Evolutionary conservation across 2,113 vertebrate species (phyloP).

Genomic region (Coptodon rendalli): DNA sequence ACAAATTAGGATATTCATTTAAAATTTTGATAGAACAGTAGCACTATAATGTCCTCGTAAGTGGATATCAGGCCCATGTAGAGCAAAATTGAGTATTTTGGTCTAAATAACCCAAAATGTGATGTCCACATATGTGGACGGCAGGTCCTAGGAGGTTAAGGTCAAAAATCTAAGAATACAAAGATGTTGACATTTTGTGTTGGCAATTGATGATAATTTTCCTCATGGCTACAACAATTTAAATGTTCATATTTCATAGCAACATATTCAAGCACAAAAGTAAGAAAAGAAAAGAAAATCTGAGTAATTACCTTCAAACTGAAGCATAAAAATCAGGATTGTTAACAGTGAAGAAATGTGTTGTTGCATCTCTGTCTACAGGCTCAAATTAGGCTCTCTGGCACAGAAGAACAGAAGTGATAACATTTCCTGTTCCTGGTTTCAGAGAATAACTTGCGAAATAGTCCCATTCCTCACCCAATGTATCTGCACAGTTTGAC

Average conservation of each 20-base stretch:
- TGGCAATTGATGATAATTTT: not conserved
- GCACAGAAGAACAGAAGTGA: not conserved
- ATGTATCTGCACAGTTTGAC: not conserved
- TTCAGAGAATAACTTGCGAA: not conserved
- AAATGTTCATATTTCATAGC: not conserved
- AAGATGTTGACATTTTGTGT: not conserved
- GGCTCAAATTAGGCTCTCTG: not conserved
- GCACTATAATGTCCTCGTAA: no score
- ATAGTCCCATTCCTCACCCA: not conserved
- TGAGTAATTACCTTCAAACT: not conserved
- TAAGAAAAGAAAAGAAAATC: not conserved
- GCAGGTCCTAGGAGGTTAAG: not conserved
- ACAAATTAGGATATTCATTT: no score
- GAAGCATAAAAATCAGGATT: not conserved
- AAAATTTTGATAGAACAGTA: no score
- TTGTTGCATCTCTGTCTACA: not conserved
- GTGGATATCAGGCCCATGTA: no score
- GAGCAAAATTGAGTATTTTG: no score
- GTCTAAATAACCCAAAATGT: no score
- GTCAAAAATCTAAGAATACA: not conserved
- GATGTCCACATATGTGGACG: no score
- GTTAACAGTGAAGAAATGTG: not conserved
- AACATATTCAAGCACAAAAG: not conserved
- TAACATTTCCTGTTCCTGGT: not conserved
- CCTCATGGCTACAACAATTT: not conserved